Percentiles rank a stretch among this genome's conserved stretches.
Evolutionary conservation across 2,888 invertebrate species (phyloP).

Genomic region (Philopedon plagiatum): DNA sequence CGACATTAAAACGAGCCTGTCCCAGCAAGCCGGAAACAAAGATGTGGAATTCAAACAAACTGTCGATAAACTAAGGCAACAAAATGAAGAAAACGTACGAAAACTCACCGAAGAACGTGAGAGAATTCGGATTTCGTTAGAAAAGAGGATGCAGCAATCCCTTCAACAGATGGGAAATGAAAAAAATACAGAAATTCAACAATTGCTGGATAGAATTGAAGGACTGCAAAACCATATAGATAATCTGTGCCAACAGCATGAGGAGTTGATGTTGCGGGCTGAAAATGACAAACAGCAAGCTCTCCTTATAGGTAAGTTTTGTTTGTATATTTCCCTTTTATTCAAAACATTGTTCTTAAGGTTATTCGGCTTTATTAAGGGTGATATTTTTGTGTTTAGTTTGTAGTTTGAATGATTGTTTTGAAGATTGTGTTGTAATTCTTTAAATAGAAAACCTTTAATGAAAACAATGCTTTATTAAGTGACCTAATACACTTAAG

Average conservation of each 20-base stretch:
- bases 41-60: slow-evolving; percentile 86
- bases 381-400: too few relatives aligned
- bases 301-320: slow-evolving; percentile 78
- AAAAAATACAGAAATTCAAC: slow-evolving; percentile 84
- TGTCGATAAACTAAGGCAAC: slow-evolving; percentile 79
- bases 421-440: too few relatives aligned
- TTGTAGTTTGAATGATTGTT: too few relatives aligned
- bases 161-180: slow-evolving; percentile 81
- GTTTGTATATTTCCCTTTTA: not conserved
- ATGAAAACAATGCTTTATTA: too few relatives aligned
- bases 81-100: slow-evolving; percentile 80
- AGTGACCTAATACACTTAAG: too few relatives aligned
- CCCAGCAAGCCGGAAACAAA: slow-evolving; percentile 82
- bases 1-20: slow-evolving; percentile 79
- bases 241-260: slow-evolving; percentile 90
- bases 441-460: too few relatives aligned
- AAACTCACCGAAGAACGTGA: slow-evolving; percentile 87
- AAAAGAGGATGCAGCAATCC: slow-evolving; percentile 87
- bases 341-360: too few relatives aligned
- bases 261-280: slow-evolving; percentile 90
- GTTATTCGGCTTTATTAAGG: too few relatives aligned
- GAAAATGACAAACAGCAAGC: slow-evolving; percentile 97
- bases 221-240: slow-evolving; percentile 85
- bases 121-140: slow-evolving; percentile 78
- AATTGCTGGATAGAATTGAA: slow-evolving; percentile 83